A percentile compares a stretch with the other conserved stretches of the same genome.
These are phyloP conservation scores for Ferrisia virgata DNA, from an alignment of 2,888 invertebrate species.

Conservation along the genomic window DNA sequence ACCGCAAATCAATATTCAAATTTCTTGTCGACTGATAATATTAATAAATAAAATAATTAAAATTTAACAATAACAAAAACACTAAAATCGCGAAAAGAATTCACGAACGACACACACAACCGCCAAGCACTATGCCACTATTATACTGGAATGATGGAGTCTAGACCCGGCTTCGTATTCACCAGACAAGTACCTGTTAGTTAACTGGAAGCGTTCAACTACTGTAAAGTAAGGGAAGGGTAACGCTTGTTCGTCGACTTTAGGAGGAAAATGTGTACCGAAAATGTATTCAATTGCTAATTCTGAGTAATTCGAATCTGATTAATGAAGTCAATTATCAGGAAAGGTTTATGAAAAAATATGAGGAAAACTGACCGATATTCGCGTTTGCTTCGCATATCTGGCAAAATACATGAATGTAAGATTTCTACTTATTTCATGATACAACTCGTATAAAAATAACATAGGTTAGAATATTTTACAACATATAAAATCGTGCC, in stretches of 20 bases:
- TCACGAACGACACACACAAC: neutral
- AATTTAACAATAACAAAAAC: neutral
- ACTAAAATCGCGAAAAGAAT: neutral
- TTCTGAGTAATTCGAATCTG: no score
- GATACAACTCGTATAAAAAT: no score
- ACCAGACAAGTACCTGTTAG: constrained; percentile 16
- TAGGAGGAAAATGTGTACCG: neutral
- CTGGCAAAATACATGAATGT: no score
- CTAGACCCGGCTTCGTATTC: neutral
- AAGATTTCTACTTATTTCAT: no score
- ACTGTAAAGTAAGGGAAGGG: neutral
- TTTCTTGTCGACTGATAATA: neutral
- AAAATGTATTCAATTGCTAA: neutral
- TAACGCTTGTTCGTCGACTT: neutral
- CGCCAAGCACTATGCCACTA: neutral
- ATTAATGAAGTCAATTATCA: no score
- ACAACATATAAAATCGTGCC: neutral
- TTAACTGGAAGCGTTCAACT: neutral
- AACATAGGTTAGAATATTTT: no score
- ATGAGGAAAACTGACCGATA: no score
- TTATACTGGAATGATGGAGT: neutral
- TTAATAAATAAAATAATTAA: neutral
- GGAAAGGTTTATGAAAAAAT: no score
- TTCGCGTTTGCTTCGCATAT: no score
- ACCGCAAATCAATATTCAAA: neutral